Conservation (phyloP, 2,888 invertebrate species). For the Caenorhabditis sp. region DNA sequence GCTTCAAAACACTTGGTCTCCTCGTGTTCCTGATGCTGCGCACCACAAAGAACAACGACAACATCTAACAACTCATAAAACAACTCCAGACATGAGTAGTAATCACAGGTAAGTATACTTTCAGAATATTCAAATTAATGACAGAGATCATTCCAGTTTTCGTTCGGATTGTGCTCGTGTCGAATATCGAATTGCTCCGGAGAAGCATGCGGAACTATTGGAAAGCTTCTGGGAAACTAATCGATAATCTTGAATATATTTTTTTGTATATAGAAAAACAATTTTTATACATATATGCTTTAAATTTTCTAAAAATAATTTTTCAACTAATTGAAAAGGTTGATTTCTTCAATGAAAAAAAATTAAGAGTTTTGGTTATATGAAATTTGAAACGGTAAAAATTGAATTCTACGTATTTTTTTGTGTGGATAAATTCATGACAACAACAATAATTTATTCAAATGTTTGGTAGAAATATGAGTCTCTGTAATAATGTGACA, state of each 20-base stretch:
- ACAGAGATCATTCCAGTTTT: constrained; percentile 17
- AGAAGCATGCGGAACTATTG: constrained; percentile 37
- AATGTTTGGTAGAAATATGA: no score
- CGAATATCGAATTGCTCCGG: constrained; percentile 42
- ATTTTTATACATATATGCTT: not conserved
- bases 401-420: no score
- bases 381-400: no score
- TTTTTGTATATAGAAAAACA: not conserved
- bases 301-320: no score
- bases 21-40: not conserved
- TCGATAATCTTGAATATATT: constrained; percentile 3
- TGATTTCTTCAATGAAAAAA: no score
- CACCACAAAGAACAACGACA: constrained; percentile 11
- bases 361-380: no score
- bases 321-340: no score
- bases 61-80: constrained; percentile 5
- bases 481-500: no score
- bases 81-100: constrained; percentile 34
- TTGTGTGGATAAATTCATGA: no score
- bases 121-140: not conserved
- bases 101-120: constrained; percentile 22
- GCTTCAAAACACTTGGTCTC: not conserved
- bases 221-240: constrained; percentile 43
- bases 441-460: no score
- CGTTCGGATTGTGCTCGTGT: constrained; percentile 38